Evolutionary conservation across 2,797 vertebrate genomes (phyloP), one percentile per base, ranked within the genome.

Genomic region (Melanotaenia maccullochi): DNA sequence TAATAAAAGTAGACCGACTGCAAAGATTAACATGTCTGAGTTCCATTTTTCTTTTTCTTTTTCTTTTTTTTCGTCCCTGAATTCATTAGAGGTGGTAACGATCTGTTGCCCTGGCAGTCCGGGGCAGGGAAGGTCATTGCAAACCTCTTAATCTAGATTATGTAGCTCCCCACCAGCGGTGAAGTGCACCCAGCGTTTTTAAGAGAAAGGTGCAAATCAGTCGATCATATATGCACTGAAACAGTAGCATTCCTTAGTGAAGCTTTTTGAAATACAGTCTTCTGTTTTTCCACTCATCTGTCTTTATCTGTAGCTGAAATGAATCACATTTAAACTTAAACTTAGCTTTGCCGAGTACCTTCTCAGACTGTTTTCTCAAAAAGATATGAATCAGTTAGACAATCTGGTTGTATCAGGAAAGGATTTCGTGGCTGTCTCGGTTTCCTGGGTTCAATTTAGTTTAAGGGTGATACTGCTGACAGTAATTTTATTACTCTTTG

Each of bases 21-120:
- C 77, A 42, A 24, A 71, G 78, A 90, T 85, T 78, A 79, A 89
- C 74, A 85, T 76, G 73, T 83, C 71, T 60, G 65, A 44, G 64
- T n/a, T 1, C 68, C 47, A 52, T 42, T 42, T 42, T 42, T 16
- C 40, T 40, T 40, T 40, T 42, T 42, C 18, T 28, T 18, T 16
- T 12, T 11, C 4, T 11, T 33, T 71, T 67, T 81, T 85, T 76
- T 86, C 59, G 24, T 75, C 74, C 62, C 71, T 75, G 82, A 87
- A 89, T 87, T 92, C 85, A 92, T 92, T 93, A 90, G 67, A 33
- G 74, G 71, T 60, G 72, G 65, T 87, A 87, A 90, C 73, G 76
- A 92, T 89, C 83, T 79, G 71, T 79, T 58, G 78, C 42, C 60
- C 51, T 87, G 86, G 86, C 85, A 76, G 81, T 67, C 73, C 36